These are phyloP conservation scores for Coelinius sp. DNA, from an alignment of 2,888 invertebrate species.

Conservation along the genomic window DNA sequence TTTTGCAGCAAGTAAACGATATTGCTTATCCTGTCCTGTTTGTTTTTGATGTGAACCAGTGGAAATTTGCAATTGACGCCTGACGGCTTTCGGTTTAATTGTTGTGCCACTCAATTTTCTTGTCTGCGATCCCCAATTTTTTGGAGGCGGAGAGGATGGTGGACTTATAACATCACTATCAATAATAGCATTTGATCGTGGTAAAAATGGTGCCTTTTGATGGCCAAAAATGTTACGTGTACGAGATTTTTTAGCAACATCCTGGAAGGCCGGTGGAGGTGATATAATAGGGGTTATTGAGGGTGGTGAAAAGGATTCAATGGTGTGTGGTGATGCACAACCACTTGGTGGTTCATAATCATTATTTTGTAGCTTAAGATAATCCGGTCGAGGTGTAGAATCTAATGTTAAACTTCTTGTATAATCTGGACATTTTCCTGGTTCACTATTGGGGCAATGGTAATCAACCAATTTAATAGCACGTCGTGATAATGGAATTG, in stretches of 20 bases:
- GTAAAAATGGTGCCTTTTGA: conserved; percentile 72
- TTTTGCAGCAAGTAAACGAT: conserved; percentile 73
- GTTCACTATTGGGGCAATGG: conserved; percentile 70
- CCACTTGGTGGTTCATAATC: conserved; percentile 64
- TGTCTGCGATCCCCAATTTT: conserved; percentile 65
- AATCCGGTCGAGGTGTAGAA: conserved; percentile 62
- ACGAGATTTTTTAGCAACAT: conserved; percentile 65
- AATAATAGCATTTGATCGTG: conserved; percentile 73
- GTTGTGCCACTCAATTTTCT: conserved; percentile 54
- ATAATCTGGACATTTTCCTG: conserved; percentile 62
- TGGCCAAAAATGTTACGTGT: conserved; percentile 62
- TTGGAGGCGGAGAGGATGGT: conserved; percentile 69
- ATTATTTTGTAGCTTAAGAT: conserved; percentile 62
- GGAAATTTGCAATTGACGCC: conserved; percentile 39
- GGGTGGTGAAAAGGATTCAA: conserved; percentile 74
- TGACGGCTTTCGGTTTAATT: conserved; percentile 55
- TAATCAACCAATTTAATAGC: conserved; percentile 73
- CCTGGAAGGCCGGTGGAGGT: conserved; percentile 81
- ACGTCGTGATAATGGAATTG: conserved; percentile 68
- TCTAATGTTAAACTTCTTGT: conserved; percentile 53
- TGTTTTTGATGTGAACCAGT: conserved; percentile 47
- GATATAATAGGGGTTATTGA: conserved; percentile 81
- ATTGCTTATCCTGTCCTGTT: conserved; percentile 45
- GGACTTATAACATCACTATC: conserved; percentile 74
- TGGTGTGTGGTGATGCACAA: conserved; percentile 68